phyloP scores from a whole-genome alignment of 2,797 vertebrate species.

The Sebastes kiyomatsui region DNA sequence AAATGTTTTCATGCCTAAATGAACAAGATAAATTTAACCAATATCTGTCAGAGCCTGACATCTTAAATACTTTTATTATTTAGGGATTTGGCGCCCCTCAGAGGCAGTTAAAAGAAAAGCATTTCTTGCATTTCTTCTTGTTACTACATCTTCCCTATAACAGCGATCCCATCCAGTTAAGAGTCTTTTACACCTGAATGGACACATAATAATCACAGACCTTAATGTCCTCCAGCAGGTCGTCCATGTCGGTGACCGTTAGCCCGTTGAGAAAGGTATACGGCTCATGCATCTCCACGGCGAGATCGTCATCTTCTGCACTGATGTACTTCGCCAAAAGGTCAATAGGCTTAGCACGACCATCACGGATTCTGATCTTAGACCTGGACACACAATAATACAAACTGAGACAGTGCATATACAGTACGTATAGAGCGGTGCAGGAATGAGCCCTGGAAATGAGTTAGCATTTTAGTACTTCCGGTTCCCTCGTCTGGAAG shows the following conservation, averaged over 20 bases:
- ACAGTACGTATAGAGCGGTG: too few species aligned
- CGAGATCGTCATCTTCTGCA: conserved; percentile 94
- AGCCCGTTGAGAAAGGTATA: conserved; percentile 97
- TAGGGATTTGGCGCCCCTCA: neutral
- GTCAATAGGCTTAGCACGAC: conserved; percentile 96
- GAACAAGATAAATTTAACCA: neutral
- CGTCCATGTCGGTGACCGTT: conserved; percentile 97
- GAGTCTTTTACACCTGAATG: too few species aligned
- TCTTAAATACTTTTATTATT: neutral
- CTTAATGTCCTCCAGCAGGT: conserved; percentile 98
- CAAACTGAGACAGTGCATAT: neutral
- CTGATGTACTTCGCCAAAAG: conserved; percentile 98
- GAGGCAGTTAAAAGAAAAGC: neutral
- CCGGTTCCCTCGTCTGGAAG: too few species aligned
- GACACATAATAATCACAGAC: conserved; percentile 67
- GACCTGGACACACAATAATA: conserved; percentile 80
- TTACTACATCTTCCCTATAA: too few species aligned
- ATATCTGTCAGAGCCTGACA: neutral
- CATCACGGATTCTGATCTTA: conserved; percentile 96
- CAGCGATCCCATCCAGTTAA: too few species aligned
- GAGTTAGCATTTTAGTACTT: too few species aligned
- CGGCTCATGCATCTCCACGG: conserved; percentile 98
- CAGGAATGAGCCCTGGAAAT: too few species aligned
- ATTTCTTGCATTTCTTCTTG: too few species aligned
- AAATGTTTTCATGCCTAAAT: neutral